Conservation (phyloP, 2,888 invertebrate species). For the Melipona beecheii region DNA sequence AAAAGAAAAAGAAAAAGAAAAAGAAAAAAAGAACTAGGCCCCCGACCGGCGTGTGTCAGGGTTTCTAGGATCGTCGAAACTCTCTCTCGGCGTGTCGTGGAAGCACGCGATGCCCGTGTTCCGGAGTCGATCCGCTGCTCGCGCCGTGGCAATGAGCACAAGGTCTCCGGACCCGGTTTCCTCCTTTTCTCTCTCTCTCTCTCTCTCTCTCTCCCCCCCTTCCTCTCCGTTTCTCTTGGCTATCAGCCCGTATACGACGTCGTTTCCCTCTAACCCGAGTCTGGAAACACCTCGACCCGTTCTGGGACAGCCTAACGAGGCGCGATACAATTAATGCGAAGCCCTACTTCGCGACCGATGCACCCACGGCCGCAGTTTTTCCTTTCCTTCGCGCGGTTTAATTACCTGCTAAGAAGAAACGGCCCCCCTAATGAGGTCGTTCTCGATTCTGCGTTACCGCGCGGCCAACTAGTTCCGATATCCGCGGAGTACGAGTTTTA, state of each 20-base stretch:
- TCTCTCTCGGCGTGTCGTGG: conserved; percentile 47
- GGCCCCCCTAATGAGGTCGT: conserved; percentile 61
- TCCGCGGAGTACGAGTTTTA: conserved; percentile 32
- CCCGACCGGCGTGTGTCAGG: conserved; percentile 46
- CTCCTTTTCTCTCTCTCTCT: conserved; percentile 34
- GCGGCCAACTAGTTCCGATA: conserved; percentile 45
- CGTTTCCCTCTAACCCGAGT: conserved; percentile 32
- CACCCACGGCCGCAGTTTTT: conserved; percentile 66
- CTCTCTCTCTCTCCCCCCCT: conserved; percentile 4
- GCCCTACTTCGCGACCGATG: conserved; percentile 68
- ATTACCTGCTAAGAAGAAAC: conserved; percentile 66
- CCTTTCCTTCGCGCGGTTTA: conserved; percentile 68
- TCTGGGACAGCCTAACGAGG: conserved; percentile 77
- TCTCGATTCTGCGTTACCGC: conserved; percentile 52
- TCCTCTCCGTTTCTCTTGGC: conserved; percentile 2
- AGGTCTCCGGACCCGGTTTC: conserved; percentile 68
- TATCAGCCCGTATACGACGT: not conserved
- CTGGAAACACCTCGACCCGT: conserved; percentile 72
- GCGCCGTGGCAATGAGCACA: conserved; percentile 59
- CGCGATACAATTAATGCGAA: conserved; percentile 75
- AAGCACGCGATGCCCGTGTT: conserved; percentile 52
- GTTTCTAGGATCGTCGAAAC: conserved; percentile 70
- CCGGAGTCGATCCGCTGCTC: conserved; percentile 55
- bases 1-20: not conserved
- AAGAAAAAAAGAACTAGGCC: conserved; percentile 44